Evolutionary conservation across 2,888 invertebrate genomes (phyloP), one percentile per base, ranked within the genome.

Genomic region (Ochropleura plecta): DNA sequence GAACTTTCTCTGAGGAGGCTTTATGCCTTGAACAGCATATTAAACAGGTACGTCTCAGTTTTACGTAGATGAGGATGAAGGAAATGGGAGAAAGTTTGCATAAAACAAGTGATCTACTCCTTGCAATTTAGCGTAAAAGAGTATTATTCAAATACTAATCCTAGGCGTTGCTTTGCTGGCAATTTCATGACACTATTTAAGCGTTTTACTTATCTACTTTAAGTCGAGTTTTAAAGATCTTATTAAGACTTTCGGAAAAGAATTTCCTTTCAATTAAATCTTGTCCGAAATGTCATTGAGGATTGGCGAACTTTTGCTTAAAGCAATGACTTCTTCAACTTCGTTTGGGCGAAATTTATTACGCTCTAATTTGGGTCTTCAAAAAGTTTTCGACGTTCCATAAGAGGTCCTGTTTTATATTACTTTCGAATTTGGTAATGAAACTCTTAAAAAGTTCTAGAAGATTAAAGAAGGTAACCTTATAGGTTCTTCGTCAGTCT

Each of bases 231-330:
- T 60, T 20, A 62, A 40, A 57, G 42, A 30, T 20, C 55, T 46
- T 40, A 63, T 66, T 51, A 18, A 49, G 62, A 73, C 68, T 70
- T 73, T 57, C 20, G 12, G 12, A 70, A 65, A 62, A 62, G 70
- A 60, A 75, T 62, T 68, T 72, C 48, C 51, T 66, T 72, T 78
- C 20, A 73, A 75, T 78, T 81, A 70, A 68, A 64, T 67, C 18
- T 70, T 20, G 40, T 65, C 63, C 42, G n/a, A 18, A 66, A 30
- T 59, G 60, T 14, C 57, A 53, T 40, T 69, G 67, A 57, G 44
- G 12, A 60, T 71, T 62, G 49, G 20, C 46, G 20, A 66, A 81
- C 20, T 71, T 69, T 77, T 20, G 60, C 64, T 20, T 20, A 46
- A 44, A 44, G 42, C 30, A 72, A 48, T 64, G 42, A 59, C 30